Evolutionary conservation across 2,113 vertebrate genomes (phyloP).

Genomic region (Arvicanthis niloticus): DNA sequence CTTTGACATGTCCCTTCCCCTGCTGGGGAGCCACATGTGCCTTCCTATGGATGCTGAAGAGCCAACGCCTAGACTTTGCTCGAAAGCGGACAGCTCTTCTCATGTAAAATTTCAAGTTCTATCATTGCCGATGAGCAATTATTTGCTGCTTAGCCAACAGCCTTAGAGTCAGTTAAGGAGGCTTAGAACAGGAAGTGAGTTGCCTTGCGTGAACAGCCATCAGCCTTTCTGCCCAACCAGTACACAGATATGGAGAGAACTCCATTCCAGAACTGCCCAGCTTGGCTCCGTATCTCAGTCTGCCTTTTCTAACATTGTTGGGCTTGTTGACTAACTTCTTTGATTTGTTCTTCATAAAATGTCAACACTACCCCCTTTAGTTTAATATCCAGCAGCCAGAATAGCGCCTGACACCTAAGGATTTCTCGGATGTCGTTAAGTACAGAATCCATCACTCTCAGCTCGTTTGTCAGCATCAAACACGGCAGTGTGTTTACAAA

Average conservation of each 20-base stretch:
- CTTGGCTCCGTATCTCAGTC: not conserved
- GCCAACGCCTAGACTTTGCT: not conserved
- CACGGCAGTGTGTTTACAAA: fast-evolving
- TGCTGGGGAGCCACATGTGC: not conserved
- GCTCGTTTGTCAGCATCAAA: not conserved
- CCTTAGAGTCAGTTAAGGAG: not conserved
- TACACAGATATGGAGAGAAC: fast-evolving
- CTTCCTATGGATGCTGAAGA: not conserved
- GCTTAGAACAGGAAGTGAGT: not conserved
- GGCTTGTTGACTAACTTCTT: not conserved
- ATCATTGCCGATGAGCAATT: not conserved
- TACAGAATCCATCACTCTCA: not conserved
- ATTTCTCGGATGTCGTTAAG: not conserved
- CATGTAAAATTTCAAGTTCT: not conserved
- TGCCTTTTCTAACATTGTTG: not conserved
- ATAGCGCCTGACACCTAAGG: not conserved
- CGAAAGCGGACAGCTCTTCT: not conserved
- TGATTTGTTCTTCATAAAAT: not conserved
- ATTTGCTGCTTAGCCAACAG: not conserved
- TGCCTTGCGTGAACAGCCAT: not conserved
- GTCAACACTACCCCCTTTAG: not conserved
- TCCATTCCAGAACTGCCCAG: not conserved
- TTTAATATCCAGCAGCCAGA: not conserved
- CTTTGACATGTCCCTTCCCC: not conserved
- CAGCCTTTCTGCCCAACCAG: not conserved